Percentiles rank a stretch among this genome's conserved stretches.
These are phyloP conservation scores for Anniella stebbinsi DNA, from an alignment of 2,797 vertebrate species.

Conservation along the genomic window DNA sequence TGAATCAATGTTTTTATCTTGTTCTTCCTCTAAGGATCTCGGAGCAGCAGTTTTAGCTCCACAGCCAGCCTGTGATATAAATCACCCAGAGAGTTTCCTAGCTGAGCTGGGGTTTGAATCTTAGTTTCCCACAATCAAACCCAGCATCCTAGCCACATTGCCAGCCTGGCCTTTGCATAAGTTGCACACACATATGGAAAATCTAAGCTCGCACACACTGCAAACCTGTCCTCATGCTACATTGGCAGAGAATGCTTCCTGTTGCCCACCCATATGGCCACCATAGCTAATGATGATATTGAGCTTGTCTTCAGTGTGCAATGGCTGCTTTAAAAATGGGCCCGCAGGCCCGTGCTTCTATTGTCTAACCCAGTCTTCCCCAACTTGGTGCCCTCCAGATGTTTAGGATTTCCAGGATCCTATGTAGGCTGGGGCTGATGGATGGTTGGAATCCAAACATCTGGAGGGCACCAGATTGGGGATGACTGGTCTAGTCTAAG, in stretches of 20 bases:
- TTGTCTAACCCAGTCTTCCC: not conserved
- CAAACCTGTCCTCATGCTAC: not conserved
- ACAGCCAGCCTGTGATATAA: not conserved
- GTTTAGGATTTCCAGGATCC: too few species aligned
- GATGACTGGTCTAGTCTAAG: not conserved
- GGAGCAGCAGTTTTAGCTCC: not conserved
- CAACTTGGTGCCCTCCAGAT: too few species aligned
- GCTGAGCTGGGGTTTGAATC: not conserved
- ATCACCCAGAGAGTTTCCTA: not conserved
- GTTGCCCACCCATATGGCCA: not conserved
- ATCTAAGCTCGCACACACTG: too few species aligned
- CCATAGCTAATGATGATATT: not conserved
- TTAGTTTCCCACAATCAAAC: not conserved
- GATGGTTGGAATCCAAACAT: too few species aligned
- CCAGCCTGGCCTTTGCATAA: not conserved
- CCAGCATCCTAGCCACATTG: not conserved
- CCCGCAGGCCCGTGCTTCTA: not conserved
- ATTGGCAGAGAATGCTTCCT: not conserved
- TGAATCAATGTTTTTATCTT: not conserved
- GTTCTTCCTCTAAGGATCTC: not conserved
- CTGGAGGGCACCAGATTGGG: too few species aligned
- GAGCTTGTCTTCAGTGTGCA: not conserved
- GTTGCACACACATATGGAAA: not conserved
- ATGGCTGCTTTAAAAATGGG: not conserved
- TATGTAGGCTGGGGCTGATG: too few species aligned